Conservation (phyloP, 2,797 vertebrate genomes). For the Meriones psammophilus region DNA sequence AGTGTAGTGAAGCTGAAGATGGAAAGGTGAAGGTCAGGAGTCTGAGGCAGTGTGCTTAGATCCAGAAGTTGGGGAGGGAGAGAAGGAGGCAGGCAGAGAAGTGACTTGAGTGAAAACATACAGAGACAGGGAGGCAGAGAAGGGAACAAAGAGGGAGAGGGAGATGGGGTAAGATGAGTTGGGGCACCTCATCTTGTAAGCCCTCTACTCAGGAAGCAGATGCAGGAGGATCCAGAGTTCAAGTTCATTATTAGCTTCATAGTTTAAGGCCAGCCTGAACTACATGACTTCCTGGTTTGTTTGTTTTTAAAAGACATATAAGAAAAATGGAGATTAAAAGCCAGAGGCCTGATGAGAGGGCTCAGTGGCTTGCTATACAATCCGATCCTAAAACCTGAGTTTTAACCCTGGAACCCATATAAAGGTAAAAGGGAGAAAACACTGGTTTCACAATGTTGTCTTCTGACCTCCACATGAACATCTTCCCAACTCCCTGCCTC, state of each 20-base stretch:
- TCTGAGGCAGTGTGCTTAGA: neutral
- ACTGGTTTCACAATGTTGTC: neutral
- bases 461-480: neutral
- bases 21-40: constrained; percentile 67
- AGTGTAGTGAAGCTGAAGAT: constrained; percentile 92
- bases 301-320: neutral
- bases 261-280: neutral
- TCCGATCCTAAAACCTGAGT: neutral
- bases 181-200: too few species aligned
- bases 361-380: neutral
- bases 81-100: neutral
- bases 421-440: neutral
- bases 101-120: neutral
- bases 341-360: neutral
- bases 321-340: neutral
- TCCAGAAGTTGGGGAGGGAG: neutral
- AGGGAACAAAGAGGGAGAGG: neutral
- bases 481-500: neutral
- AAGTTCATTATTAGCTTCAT: neutral
- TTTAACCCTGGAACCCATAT: neutral
- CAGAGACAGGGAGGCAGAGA: neutral
- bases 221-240: neutral
- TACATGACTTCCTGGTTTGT: neutral
- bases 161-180: neutral
- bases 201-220: neutral